Percentiles rank a stretch among this genome's conserved stretches.
Conservation (phyloP, 2,113 vertebrate species). For the Macrotis lagotis region DNA sequence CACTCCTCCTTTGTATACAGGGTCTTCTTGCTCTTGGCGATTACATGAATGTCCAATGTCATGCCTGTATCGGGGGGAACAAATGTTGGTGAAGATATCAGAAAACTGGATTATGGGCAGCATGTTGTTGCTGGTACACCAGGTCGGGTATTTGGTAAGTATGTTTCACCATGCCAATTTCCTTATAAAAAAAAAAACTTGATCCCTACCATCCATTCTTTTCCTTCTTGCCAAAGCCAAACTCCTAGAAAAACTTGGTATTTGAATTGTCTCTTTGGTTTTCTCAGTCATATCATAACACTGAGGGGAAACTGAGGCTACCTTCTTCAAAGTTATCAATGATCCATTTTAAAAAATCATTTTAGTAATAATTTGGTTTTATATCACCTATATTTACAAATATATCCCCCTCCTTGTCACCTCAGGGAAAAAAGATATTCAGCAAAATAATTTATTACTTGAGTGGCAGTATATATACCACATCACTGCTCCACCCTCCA, state of each 20-base stretch:
- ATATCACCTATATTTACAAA: neutral
- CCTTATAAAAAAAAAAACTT: too few species aligned
- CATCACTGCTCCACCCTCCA: neutral
- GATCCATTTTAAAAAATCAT: neutral
- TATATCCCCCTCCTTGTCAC: too few species aligned
- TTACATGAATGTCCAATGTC: conserved; percentile 99
- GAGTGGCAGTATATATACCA: too few species aligned
- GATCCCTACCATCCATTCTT: neutral
- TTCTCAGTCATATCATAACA: neutral
- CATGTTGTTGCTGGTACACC: conserved; percentile 97
- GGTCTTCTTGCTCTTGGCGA: conserved; percentile 96
- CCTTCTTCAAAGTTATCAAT: neutral
- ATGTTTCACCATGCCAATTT: rapidly evolving
- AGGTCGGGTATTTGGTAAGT: conserved; percentile 94
- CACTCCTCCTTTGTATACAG: conserved; percentile 84
- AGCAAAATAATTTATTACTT: neutral
- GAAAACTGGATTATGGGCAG: conserved; percentile 97
- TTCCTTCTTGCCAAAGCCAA: neutral
- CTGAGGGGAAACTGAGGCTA: neutral
- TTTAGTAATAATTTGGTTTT: neutral
- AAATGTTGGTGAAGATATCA: conserved; percentile 97
- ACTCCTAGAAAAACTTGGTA: neutral
- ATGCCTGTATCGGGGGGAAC: conserved; percentile 97
- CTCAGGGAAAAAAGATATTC: neutral
- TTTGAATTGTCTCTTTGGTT: neutral